These are phyloP conservation scores for Canis aureus DNA, from an alignment of 2,113 vertebrate species.

Conservation along the genomic window DNA sequence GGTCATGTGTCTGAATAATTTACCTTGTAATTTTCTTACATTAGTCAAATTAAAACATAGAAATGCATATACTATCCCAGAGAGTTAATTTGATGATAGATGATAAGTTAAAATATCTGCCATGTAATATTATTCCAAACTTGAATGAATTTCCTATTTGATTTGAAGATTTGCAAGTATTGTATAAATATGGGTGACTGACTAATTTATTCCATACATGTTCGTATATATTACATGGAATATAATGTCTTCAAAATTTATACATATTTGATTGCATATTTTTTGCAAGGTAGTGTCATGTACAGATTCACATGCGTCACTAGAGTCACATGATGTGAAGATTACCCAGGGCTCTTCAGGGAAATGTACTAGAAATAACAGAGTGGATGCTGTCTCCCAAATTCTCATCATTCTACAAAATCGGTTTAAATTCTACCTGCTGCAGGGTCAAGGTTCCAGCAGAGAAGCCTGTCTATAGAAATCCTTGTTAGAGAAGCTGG, in stretches of 20 bases:
- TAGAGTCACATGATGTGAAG: background rate
- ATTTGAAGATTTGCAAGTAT: slow-evolving; percentile 62
- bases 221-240: background rate
- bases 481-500: background rate
- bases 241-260: background rate
- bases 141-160: slow-evolving; percentile 45
- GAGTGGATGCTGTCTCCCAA: background rate
- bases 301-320: background rate
- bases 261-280: background rate
- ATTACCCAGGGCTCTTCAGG: background rate
- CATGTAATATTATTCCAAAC: slow-evolving; percentile 55
- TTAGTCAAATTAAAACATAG: slow-evolving; percentile 63
- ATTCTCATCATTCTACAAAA: background rate
- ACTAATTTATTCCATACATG: background rate
- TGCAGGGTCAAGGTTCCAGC: background rate
- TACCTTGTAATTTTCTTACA: slow-evolving; percentile 38
- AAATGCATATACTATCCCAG: slow-evolving; percentile 40
- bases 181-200: background rate
- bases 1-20: slow-evolving; percentile 62
- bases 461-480: background rate
- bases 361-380: background rate
- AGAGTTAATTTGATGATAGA: slow-evolving; percentile 51
- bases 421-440: background rate
- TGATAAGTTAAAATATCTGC: slow-evolving; percentile 64
- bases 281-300: background rate